Evolutionary conservation across 2,113 vertebrate species (phyloP).

Genomic region (Climacteris rufus): DNA sequence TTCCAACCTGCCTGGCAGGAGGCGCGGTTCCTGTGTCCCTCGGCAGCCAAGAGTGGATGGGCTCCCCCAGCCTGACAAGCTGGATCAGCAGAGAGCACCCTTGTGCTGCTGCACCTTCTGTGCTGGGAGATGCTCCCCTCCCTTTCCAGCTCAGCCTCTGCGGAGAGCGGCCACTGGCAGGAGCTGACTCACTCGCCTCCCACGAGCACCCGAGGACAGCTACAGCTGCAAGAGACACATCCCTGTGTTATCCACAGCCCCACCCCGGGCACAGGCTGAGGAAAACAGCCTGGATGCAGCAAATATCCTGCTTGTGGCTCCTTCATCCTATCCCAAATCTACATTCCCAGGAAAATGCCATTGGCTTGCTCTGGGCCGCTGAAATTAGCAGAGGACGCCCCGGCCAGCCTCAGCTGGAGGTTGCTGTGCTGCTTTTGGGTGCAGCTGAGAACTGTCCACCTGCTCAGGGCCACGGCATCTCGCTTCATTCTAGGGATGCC

Average conservation of each 20-base stretch:
- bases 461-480: not conserved
- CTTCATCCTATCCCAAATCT: not conserved
- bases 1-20: not conserved
- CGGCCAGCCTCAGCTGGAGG: not conserved
- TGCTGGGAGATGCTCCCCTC: not conserved
- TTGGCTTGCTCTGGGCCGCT: not conserved
- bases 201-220: not conserved
- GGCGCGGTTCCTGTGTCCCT: not conserved
- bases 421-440: not conserved
- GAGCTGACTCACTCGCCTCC: not conserved
- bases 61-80: not conserved
- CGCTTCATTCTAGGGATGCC: not conserved
- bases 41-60: not conserved
- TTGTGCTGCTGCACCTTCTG: not conserved
- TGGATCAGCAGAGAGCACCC: not conserved
- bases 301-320: not conserved
- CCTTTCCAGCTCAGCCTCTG: not conserved
- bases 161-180: not conserved
- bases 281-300: not conserved
- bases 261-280: fast-evolving
- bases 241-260: not conserved
- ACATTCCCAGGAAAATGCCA: fast-evolving
- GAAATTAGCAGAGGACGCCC: not conserved
- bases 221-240: not conserved
- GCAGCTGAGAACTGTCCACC: not conserved